Base-by-base conservation (phyloP, 2,113 vertebrate genomes). In the Gymnorhina tibicen region DNA sequence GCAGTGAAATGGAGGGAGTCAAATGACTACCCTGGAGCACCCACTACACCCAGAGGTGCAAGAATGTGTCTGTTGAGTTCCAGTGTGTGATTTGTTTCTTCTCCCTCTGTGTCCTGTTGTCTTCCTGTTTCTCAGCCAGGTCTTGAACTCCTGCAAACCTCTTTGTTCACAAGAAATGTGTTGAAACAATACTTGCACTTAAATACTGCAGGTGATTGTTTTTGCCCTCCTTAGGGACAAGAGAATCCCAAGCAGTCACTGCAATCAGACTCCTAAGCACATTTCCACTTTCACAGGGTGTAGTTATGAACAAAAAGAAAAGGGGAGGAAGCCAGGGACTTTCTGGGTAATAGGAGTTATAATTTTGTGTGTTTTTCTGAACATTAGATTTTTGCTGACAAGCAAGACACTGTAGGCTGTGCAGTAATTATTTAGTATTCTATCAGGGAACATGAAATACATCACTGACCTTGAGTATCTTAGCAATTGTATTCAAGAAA, bases 311-410 rank as follows among this genome's bases (percentile, higher is more conserved):
- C 24, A 69, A 56, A 93, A 66, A 87, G 39, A 37, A 69, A 73
- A 47, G 30, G 42, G 39, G 50, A 90, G 41, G 55, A 96, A 94
- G 44, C 14, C 23, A 95, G 80, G 55, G 41, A 78, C 35, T 66
- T 89, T 78, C 58, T 77, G 74, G 79, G 56, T 94, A 89, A 53
- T 46, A 33, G 41, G 59, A 91, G 77, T 88, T 92, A 39, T 69
- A 95, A 91, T 94, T 89, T 83, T 63, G 14, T 69, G 66, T 82
- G 53, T 91, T 63, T 66, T 87, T 92, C 63, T 88, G 53, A 86
- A 62, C 66, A 39, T 89, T 53, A 79, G 35, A 42, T 80, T 94
- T 95, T 93, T 95, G 55, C 92, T 93, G 95, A 97, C 95, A 74
- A 91, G 84, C 72, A 85, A 55, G n/a, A 20, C n/a, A 39, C 68